phyloP scores from a whole-genome alignment of 2,113 vertebrate genomes.

The Neogale vison region DNA sequence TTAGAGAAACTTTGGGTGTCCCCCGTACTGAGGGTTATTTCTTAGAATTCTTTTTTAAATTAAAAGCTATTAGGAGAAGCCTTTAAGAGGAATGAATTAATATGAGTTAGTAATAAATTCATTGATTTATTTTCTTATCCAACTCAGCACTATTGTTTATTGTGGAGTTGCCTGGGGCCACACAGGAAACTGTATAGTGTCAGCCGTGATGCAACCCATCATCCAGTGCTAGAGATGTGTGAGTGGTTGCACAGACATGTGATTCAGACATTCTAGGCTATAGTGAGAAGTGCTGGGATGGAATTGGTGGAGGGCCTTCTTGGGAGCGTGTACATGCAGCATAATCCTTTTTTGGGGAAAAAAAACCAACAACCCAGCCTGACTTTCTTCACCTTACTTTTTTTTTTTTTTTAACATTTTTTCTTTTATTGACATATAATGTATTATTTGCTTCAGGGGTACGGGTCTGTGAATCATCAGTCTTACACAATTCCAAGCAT shows the following conservation, averaged over 20 bases:
- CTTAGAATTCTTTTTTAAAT: not conserved
- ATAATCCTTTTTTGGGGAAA: not conserved
- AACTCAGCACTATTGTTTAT: not conserved
- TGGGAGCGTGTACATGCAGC: not conserved
- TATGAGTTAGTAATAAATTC: not conserved
- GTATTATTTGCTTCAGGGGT: too few species aligned
- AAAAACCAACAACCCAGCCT: not conserved
- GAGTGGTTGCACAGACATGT: accelerated
- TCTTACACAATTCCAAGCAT: too few species aligned
- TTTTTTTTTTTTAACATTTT: not conserved
- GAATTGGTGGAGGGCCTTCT: not conserved
- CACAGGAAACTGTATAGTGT: not conserved
- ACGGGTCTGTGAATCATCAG: too few species aligned
- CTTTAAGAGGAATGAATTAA: not conserved
- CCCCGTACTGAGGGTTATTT: not conserved
- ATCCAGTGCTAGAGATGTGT: too few species aligned
- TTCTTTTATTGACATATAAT: too few species aligned
- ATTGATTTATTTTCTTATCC: not conserved
- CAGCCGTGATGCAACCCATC: not conserved
- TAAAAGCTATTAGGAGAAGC: not conserved
- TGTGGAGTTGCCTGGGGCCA: not conserved
- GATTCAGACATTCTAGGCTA: accelerated
- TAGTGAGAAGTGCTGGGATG: not conserved
- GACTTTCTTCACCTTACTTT: not conserved
- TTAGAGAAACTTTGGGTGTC: not conserved